Conservation (phyloP, 2,888 invertebrate species). For the Folsomia candida region DNA sequence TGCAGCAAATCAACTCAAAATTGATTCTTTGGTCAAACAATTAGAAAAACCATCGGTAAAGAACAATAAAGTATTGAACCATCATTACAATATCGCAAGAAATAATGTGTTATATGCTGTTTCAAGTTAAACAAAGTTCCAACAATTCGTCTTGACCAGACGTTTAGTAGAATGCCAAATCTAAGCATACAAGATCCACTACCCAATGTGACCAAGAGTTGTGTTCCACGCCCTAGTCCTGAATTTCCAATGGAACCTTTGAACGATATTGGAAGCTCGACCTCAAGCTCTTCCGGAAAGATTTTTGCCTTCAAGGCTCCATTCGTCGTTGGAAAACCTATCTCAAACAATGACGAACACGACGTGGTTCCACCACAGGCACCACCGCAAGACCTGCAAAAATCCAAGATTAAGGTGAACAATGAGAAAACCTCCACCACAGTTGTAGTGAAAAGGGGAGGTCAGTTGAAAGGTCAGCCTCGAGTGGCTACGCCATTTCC, state of each 20-base stretch:
- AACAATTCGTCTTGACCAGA: too few relatives aligned
- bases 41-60: too few relatives aligned
- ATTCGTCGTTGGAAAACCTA: background rate
- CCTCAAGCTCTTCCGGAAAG: background rate
- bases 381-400: background rate
- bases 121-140: too few relatives aligned
- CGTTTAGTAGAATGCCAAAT: background rate
- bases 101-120: too few relatives aligned
- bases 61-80: too few relatives aligned
- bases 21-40: constrained; percentile 2
- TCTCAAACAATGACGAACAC: background rate
- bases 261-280: background rate
- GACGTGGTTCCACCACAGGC: background rate
- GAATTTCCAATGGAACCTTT: background rate
- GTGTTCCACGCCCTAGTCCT: too few relatives aligned
- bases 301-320: background rate
- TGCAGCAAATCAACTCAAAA: constrained; percentile 1
- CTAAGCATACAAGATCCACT: too few relatives aligned
- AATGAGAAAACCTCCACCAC: background rate
- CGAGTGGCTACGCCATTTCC: background rate
- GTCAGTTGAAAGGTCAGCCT: background rate
- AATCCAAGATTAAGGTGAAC: background rate
- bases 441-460: background rate
- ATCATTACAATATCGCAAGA: too few relatives aligned
- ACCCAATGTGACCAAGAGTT: too few relatives aligned